A percentile compares a stretch with the other conserved stretches of the same genome.
Evolutionary conservation across 2,888 invertebrate genomes (phyloP).

Genomic region (Cantharis rustica): DNA sequence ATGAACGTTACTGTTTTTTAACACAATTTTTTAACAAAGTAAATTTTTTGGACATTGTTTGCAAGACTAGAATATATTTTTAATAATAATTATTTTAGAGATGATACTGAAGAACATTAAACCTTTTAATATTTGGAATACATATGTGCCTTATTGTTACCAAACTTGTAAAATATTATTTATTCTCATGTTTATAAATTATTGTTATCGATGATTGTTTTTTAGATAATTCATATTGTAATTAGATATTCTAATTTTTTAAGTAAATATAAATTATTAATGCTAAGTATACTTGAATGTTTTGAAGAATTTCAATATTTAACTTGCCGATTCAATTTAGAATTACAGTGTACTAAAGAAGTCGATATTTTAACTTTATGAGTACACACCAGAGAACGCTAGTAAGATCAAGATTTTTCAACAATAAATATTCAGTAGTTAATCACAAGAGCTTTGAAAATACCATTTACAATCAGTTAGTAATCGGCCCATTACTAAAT

Average conservation of each 20-base stretch:
- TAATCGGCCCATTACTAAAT: too few species aligned
- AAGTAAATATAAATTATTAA: neutral
- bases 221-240: neutral
- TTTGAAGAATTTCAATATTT: neutral
- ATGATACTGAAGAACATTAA: neutral
- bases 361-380: neutral
- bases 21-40: too few species aligned
- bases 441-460: too few species aligned
- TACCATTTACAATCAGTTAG: too few species aligned
- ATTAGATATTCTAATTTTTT: neutral
- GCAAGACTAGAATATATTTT: neutral
- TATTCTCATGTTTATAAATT: neutral
- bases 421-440: neutral
- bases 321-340: neutral
- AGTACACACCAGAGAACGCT: neutral
- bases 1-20: too few species aligned
- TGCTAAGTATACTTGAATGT: neutral
- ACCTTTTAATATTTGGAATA: neutral
- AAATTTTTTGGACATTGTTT: neutral
- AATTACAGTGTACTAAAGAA: neutral
- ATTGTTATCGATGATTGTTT: neutral
- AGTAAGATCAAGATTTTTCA: too few species aligned
- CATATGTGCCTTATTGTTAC: neutral
- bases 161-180: neutral
- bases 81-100: neutral